Conservation (phyloP, 2,797 vertebrate species). For the Anabas testudineus region DNA sequence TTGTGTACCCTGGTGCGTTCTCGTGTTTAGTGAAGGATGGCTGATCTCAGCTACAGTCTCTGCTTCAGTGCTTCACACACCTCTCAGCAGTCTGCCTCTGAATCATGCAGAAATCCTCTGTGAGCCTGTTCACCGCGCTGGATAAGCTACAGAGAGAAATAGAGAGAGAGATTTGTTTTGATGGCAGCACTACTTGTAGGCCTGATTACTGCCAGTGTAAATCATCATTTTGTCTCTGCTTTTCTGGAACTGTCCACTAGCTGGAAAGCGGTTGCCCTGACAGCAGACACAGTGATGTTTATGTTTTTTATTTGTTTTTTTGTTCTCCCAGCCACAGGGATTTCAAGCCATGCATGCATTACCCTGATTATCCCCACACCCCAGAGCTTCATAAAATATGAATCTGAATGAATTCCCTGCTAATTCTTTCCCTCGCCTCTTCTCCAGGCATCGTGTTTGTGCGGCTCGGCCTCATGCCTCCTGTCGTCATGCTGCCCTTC, state of each 20-base stretch:
- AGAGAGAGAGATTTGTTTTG: slow-evolving; percentile 25
- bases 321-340: not conserved
- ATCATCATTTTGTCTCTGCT: slow-evolving; percentile 21
- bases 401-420: slow-evolving; percentile 16
- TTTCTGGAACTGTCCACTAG: not conserved
- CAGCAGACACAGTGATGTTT: slow-evolving; percentile 20
- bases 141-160: not conserved
- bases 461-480: slow-evolving; percentile 92
- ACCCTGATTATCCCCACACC: slow-evolving; percentile 45
- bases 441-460: slow-evolving; percentile 92
- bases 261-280: slow-evolving; percentile 29
- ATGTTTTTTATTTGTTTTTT: not conserved
- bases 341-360: slow-evolving; percentile 46
- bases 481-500: slow-evolving; percentile 93
- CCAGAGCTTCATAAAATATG: slow-evolving; percentile 25
- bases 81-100: slow-evolving; percentile 24
- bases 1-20: slow-evolving; percentile 20
- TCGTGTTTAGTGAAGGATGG: slow-evolving; percentile 44
- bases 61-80: slow-evolving; percentile 27
- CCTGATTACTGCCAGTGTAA: slow-evolving; percentile 26
- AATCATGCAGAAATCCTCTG: slow-evolving; percentile 36
- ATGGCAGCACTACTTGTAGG: slow-evolving; percentile 27
- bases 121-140: slow-evolving; percentile 1
- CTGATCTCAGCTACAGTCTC: slow-evolving; percentile 33
- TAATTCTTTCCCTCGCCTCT: slow-evolving; percentile 22